These are phyloP conservation scores for Hymenopus coronatus DNA, from an alignment of 2,888 invertebrate genomes.

Conservation along the genomic window DNA sequence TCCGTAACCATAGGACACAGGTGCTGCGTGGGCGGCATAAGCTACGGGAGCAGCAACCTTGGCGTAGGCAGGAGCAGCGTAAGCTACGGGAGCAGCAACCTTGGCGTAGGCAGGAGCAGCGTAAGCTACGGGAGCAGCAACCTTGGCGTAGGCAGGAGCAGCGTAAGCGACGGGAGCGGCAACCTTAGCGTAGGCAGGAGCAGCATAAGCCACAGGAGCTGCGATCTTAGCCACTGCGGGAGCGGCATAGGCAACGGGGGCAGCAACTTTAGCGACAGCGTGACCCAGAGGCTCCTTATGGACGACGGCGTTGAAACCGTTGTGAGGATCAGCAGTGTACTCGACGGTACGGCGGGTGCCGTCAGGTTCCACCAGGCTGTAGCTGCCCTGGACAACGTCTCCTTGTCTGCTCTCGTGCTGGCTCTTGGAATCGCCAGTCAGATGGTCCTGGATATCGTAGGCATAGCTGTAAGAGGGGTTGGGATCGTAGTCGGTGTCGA, in stretches of 20 bases:
- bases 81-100: conserved; percentile 42
- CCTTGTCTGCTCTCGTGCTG: conserved; percentile 25
- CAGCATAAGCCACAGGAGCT: conserved; percentile 32
- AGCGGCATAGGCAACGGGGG: conserved; percentile 40
- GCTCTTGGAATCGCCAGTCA: conserved; percentile 24
- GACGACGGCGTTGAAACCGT: conserved; percentile 31
- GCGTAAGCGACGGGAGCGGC: conserved; percentile 15
- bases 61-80: conserved; percentile 39
- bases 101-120: conserved; percentile 37
- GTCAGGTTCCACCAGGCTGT: conserved; percentile 28
- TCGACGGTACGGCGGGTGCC: conserved; percentile 39
- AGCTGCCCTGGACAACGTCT: conserved; percentile 33
- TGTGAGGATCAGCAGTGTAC: conserved; percentile 38
- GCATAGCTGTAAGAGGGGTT: conserved; percentile 28
- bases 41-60: conserved; percentile 45
- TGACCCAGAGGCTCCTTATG: conserved; percentile 37
- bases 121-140: conserved; percentile 35
- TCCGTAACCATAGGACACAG: background rate
- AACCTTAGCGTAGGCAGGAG: conserved; percentile 35
- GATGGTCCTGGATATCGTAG: conserved; percentile 27
- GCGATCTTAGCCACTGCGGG: conserved; percentile 31
- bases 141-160: background rate
- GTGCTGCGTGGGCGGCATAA: conserved; percentile 37
- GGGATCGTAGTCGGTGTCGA: conserved; percentile 29
- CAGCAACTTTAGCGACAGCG: conserved; percentile 43